Percentiles rank a stretch among this genome's conserved stretches.
Conservation (phyloP, 2,797 vertebrate species). For the Neoniphon sammara region DNA sequence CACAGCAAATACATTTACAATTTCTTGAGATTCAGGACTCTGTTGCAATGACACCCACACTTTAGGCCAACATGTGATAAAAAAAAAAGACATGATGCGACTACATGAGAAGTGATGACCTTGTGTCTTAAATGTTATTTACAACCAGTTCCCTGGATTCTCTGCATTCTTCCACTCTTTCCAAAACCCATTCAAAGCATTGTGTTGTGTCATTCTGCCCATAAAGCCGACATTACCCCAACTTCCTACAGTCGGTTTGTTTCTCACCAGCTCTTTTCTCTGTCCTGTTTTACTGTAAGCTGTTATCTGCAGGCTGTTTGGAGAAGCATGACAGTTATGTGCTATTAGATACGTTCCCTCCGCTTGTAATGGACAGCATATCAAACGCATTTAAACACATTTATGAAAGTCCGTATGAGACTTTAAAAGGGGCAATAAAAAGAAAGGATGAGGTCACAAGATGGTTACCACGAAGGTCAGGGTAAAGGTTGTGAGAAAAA, state of each 20-base stretch:
- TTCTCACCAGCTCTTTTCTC: slow-evolving; percentile 21
- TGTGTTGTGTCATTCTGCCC: slow-evolving; percentile 50
- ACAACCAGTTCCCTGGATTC: slow-evolving; percentile 68
- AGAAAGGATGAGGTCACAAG: slow-evolving; percentile 32
- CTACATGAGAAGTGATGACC: slow-evolving; percentile 41
- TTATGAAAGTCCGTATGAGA: slow-evolving; percentile 46
- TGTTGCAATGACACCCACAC: not conserved
- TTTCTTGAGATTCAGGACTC: not conserved
- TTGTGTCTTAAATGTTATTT: slow-evolving; percentile 58
- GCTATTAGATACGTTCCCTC: slow-evolving; percentile 22
- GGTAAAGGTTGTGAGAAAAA: slow-evolving; percentile 52
- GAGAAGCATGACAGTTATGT: slow-evolving; percentile 47
- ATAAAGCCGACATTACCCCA: slow-evolving; percentile 44
- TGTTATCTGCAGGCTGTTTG: slow-evolving; percentile 44
- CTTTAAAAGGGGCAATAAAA: slow-evolving; percentile 61
- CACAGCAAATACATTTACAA: not conserved
- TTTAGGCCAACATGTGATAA: slow-evolving; percentile 13
- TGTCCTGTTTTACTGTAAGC: slow-evolving; percentile 22
- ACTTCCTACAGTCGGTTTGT: slow-evolving; percentile 34
- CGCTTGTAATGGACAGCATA: slow-evolving; percentile 23
- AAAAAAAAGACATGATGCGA: slow-evolving; percentile 24
- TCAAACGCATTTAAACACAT: slow-evolving; percentile 33
- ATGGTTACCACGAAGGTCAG: slow-evolving; percentile 47
- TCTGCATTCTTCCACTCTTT: slow-evolving; percentile 66
- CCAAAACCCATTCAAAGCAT: slow-evolving; percentile 59